Evolutionary conservation across 35 echinoderm and acorn worm genomes (phyloP).

Genomic region (Apostichopus parvimensis): DNA sequence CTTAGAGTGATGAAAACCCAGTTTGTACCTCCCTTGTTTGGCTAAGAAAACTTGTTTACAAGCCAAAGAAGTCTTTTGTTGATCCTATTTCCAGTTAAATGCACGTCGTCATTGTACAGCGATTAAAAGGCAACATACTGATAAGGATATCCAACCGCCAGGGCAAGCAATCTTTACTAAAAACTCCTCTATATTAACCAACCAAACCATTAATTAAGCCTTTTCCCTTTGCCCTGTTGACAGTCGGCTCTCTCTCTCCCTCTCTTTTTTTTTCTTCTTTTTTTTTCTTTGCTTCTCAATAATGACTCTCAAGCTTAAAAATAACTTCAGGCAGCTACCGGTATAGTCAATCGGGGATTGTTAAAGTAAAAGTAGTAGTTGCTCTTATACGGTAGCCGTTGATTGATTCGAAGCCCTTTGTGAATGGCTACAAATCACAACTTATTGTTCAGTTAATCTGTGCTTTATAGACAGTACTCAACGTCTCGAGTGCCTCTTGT

Average conservation of each 20-base stretch:
- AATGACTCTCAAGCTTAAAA: background rate
- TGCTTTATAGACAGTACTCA: background rate
- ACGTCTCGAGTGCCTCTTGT: conserved; percentile 15
- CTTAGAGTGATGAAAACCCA: background rate
- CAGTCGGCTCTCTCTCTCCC: background rate
- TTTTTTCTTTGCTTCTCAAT: too few relatives aligned
- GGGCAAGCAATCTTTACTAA: background rate
- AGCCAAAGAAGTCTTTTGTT: background rate
- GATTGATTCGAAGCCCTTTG: conserved; percentile 5
- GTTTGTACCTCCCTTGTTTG: background rate
- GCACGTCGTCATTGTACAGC: background rate
- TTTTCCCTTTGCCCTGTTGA: background rate
- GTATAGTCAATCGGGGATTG: background rate
- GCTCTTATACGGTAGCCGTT: background rate
- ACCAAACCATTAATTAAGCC: background rate
- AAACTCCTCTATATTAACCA: background rate
- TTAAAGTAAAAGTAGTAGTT: background rate
- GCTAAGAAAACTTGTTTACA: background rate
- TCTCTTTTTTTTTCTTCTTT: too few relatives aligned
- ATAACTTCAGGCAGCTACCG: conserved; percentile 14
- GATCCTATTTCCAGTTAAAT: background rate
- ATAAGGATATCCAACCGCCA: conserved; percentile 5
- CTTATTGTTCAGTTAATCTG: conserved; percentile 25
- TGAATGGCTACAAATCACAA: background rate
- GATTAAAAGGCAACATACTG: conserved; percentile 21